Percentiles rank a stretch among this genome's conserved stretches.
These are phyloP conservation scores for Theretra japonica DNA, from an alignment of 2,888 invertebrate species.

Conservation along the genomic window DNA sequence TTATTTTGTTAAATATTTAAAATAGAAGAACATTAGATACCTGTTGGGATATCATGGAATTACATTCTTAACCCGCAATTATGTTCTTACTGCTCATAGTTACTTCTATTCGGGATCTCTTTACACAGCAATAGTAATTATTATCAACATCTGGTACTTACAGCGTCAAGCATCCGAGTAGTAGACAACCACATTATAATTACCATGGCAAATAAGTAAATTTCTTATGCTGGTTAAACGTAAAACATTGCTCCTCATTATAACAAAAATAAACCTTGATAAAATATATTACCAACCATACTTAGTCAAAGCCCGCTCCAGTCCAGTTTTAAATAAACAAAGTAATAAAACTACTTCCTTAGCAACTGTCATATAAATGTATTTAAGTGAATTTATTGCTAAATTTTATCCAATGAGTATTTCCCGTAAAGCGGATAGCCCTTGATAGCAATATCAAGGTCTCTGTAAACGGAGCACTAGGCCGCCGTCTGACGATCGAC, in stretches of 20 bases:
- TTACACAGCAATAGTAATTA: too few relatives aligned
- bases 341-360: slow-evolving; percentile 9
- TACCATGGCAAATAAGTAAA: too few relatives aligned
- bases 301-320: not conserved
- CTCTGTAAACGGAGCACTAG: slow-evolving; percentile 40
- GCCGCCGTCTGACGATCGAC: slow-evolving; percentile 26
- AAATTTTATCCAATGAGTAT: slow-evolving; percentile 2
- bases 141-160: too few relatives aligned
- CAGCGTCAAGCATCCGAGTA: too few relatives aligned
- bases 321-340: not conserved
- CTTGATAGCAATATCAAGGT: slow-evolving; percentile 45
- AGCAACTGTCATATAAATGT: slow-evolving; percentile 5
- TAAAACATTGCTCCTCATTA: not conserved
- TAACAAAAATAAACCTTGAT: not conserved
- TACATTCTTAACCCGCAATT: too few relatives aligned
- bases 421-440: slow-evolving; percentile 34
- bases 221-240: too few relatives aligned
- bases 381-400: not conserved
- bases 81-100: too few relatives aligned
- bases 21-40: too few relatives aligned
- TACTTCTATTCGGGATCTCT: too few relatives aligned
- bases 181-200: too few relatives aligned
- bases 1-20: too few relatives aligned
- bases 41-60: too few relatives aligned
- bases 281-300: not conserved